Base-by-base conservation (phyloP, 2,888 invertebrate species). In the Drosophila melanocephala region DNA sequence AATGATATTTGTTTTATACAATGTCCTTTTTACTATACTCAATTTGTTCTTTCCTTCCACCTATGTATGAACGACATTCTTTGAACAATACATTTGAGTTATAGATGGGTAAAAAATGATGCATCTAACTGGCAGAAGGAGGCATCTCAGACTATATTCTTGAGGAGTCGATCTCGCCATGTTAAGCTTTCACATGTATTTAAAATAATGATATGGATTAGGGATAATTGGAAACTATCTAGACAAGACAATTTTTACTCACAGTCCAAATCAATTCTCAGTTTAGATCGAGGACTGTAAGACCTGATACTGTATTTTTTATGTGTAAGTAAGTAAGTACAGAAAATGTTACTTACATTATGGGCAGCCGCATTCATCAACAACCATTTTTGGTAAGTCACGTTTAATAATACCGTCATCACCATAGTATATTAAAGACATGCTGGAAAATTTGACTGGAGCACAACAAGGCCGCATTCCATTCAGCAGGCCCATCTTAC, bases 361-460 rank as follows among this genome's bases (percentile, higher is more conserved):
- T 89, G 98, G 98, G 94, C 98, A 98, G 88, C 98, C 98, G 94
- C 98, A 98, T 95, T 98, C 98, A 94, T 98, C 98, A 79, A 98
- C 98, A 89, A 98, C 97, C 98, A 98, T 98, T 95, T 98, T 98
- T 83, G 98, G 98, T 93, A 98, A 95, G 94, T 98, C 98, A 91
- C 98, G 95, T 94, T 98, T 98, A 94, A 98, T 97, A 94, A 98
- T 97, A 83, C 96, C 96, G 94, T 97, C 93, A 67, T 93, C 97
- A 85, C 98, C 98, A 94, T 97, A 97, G 94, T 98, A 98, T 93
- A 98, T 97, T 86, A 98, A 95, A 85, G 97, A 97, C 95, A 98
- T 97, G 93, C 97, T 96, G 70, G 97, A 97, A 94, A 98, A 97
- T 94, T 97, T 97, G 79, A 97, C 95, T 50, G 98, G 98, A 61